These are phyloP conservation scores for Hypomecis punctinalis DNA, from an alignment of 2,888 invertebrate species.

Conservation along the genomic window DNA sequence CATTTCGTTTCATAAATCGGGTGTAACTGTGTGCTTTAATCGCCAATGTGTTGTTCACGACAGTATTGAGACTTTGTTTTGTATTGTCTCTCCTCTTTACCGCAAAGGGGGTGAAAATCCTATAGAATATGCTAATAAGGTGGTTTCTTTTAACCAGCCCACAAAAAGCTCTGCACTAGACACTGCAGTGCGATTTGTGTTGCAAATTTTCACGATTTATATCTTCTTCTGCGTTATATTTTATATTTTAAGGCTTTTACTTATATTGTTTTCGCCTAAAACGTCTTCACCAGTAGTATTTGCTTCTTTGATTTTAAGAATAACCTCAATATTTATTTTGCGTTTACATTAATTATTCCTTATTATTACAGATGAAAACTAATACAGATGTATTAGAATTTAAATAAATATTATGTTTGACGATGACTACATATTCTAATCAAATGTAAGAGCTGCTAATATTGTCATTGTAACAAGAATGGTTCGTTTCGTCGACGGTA, in stretches of 20 bases:
- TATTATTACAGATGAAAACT: too few species aligned
- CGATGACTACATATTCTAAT: conserved; percentile 3
- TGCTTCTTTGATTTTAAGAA: background rate
- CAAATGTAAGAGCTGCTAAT: background rate
- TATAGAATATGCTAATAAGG: conserved; percentile 81
- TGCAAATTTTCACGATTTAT: conserved; percentile 75
- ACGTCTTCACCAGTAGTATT: background rate
- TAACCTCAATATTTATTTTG: background rate
- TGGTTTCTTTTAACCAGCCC: conserved; percentile 78
- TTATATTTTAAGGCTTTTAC: conserved; percentile 8
- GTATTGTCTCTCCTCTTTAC: conserved; percentile 50
- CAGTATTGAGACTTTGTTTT: conserved; percentile 55
- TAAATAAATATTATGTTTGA: background rate
- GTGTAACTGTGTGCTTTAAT: conserved; percentile 73
- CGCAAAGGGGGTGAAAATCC: conserved; percentile 65
- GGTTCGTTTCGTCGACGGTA: conserved; percentile 49
- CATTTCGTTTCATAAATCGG: conserved; percentile 78
- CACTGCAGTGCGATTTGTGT: conserved; percentile 84
- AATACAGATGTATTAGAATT: background rate
- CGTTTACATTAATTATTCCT: background rate
- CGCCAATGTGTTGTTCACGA: conserved; percentile 71
- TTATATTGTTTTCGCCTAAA: conserved; percentile 2
- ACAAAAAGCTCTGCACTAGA: conserved; percentile 84
- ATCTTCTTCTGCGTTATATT: conserved; percentile 39
- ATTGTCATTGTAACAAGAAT: conserved; percentile 13